Evolutionary conservation across 2,888 invertebrate genomes (phyloP).

Genomic region (Drosophila hawaiiensis): DNA sequence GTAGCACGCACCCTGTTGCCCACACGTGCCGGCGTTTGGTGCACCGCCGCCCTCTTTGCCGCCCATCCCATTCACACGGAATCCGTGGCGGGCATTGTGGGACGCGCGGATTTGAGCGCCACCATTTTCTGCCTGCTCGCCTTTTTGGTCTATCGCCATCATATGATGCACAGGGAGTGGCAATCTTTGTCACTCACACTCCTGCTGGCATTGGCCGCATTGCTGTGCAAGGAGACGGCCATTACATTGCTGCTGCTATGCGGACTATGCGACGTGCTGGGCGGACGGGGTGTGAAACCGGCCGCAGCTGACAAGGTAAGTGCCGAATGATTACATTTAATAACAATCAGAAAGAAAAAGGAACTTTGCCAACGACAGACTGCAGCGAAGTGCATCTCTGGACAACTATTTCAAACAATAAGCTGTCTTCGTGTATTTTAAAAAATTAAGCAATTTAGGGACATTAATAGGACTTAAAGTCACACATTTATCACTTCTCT

Average conservation of each 20-base stretch:
- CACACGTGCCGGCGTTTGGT: conserved; percentile 87
- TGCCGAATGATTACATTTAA: background rate
- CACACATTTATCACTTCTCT: too few relatives aligned
- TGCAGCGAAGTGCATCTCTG: background rate
- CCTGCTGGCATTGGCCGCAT: conserved; percentile 91
- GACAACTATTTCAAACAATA: background rate
- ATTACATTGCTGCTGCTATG: conserved; percentile 96
- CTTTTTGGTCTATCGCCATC: conserved; percentile 88
- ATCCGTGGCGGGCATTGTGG: conserved; percentile 97
- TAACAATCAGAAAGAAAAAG: background rate
- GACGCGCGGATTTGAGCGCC: conserved; percentile 96
- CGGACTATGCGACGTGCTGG: conserved; percentile 93
- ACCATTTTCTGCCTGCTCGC: conserved; percentile 95
- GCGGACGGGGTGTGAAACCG: conserved; percentile 80
- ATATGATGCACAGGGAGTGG: conserved; percentile 86
- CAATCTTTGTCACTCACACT: conserved; percentile 87
- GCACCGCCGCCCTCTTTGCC: conserved; percentile 95
- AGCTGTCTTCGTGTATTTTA: too few relatives aligned
- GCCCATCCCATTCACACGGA: conserved; percentile 98
- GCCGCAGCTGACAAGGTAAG: conserved; percentile 86
- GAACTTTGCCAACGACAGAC: background rate
- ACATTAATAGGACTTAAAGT: too few relatives aligned
- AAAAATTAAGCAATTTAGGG: too few relatives aligned
- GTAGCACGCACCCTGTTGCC: conserved; percentile 91
- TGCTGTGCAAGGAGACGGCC: conserved; percentile 98